These are phyloP conservation scores for Perccottus glenii DNA, from an alignment of 2,113 vertebrate genomes.

Conservation along the genomic window DNA sequence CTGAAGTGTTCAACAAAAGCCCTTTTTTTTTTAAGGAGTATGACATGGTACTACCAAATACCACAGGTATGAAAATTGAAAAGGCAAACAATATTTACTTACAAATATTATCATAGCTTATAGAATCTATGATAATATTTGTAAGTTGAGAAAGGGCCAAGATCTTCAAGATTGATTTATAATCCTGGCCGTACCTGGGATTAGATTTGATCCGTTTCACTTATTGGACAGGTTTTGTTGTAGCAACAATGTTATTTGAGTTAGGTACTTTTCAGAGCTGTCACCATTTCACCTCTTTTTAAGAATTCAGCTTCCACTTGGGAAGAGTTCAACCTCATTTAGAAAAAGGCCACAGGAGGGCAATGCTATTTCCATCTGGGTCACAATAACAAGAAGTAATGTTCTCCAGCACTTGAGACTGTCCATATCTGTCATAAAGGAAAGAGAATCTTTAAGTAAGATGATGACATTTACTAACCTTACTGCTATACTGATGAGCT, in stretches of 20 bases:
- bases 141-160: too few relatives aligned
- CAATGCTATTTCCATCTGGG: conserved; percentile 54
- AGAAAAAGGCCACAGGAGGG: conserved; percentile 24
- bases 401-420: conserved; percentile 12
- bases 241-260: neutral
- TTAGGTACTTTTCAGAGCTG: neutral
- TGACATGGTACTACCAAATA: too few relatives aligned
- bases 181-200: neutral
- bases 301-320: conserved; percentile 33
- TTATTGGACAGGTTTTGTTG: neutral
- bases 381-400: conserved; percentile 47
- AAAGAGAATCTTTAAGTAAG: neutral
- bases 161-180: too few relatives aligned
- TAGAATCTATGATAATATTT: too few relatives aligned
- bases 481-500: neutral
- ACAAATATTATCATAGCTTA: too few relatives aligned
- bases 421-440: conserved; percentile 3
- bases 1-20: neutral
- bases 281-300: conserved; percentile 8
- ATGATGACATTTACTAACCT: neutral
- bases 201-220: neutral
- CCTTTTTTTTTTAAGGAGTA: too few relatives aligned
- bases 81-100: too few relatives aligned
- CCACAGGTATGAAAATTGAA: too few relatives aligned
- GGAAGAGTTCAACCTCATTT: conserved; percentile 45